These are phyloP conservation scores for Rhodinocichla rosea DNA, from an alignment of 2,113 vertebrate genomes.

Conservation along the genomic window DNA sequence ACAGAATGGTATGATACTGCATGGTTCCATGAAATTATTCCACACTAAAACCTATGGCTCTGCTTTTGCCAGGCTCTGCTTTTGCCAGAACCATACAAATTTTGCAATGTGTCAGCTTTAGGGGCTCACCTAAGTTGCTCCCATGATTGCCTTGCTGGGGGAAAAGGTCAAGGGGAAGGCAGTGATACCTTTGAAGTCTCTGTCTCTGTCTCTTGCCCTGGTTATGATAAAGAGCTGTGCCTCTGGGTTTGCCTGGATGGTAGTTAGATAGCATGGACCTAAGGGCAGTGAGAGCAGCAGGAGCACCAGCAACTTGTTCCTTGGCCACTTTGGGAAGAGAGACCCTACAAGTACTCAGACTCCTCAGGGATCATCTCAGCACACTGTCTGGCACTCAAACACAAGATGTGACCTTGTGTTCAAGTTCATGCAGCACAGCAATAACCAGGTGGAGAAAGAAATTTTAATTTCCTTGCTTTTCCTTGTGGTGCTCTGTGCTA, in stretches of 20 bases:
- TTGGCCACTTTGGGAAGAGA: neutral
- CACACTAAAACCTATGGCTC: neutral
- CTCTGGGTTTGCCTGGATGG: neutral
- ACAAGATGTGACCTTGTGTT: neutral
- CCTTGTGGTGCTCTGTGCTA: neutral
- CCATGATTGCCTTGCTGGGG: neutral
- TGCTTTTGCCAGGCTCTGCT: neutral
- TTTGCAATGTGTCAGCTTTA: neutral
- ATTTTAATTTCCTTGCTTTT: neutral
- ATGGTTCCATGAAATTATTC: neutral
- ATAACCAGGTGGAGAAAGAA: too few relatives aligned
- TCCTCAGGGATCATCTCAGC: too few relatives aligned
- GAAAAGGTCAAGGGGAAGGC: neutral
- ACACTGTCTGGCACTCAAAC: too few relatives aligned
- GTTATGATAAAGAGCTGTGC: neutral
- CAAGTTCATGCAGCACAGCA: neutral
- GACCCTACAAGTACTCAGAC: neutral
- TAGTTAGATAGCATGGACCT: too few relatives aligned
- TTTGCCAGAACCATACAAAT: neutral
- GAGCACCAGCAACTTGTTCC: neutral
- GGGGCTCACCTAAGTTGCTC: neutral
- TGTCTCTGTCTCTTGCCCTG: neutral
- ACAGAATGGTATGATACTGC: neutral
- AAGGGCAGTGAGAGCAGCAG: neutral
- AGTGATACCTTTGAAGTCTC: neutral